Evolutionary conservation across 2,888 invertebrate genomes (phyloP).

Genomic region (Nomada hirtipes): DNA sequence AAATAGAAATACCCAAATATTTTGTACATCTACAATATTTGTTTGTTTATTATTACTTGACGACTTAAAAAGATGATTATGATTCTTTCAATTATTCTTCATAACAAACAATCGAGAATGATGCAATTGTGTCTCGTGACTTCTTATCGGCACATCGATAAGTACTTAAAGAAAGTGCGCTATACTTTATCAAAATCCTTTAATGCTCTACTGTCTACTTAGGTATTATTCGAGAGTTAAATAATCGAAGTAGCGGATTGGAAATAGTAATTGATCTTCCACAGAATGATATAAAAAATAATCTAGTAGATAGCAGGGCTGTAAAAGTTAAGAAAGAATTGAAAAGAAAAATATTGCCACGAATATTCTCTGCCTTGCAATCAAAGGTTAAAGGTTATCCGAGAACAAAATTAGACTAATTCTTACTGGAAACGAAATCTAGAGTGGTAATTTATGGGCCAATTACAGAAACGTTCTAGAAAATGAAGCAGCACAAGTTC

Average conservation of each 20-base stretch:
- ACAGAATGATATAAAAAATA: neutral
- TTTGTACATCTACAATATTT: too few species aligned
- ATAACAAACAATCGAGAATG: slow-evolving; percentile 19
- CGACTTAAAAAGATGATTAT: slow-evolving; percentile 5
- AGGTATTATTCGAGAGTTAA: neutral
- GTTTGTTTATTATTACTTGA: too few species aligned
- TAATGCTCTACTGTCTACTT: too few species aligned
- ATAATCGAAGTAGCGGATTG: neutral
- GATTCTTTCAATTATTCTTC: neutral
- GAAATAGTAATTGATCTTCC: slow-evolving; percentile 1
- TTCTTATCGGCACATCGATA: slow-evolving; percentile 37
- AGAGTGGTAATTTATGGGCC: slow-evolving; percentile 4
- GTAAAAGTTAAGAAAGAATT: neutral
- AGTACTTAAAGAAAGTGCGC: slow-evolving; percentile 2
- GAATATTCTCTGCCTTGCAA: neutral
- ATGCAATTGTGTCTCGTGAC: slow-evolving; percentile 38
- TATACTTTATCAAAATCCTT: neutral
- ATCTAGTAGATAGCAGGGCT: too few species aligned
- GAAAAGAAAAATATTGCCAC: neutral
- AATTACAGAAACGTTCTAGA: slow-evolving; percentile 1
- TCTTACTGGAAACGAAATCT: slow-evolving; percentile 10
- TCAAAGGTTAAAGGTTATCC: slow-evolving; percentile 1
- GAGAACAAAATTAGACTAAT: slow-evolving; percentile 7
- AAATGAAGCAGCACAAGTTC: slow-evolving; percentile 2
- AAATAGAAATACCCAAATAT: too few species aligned